Conservation (phyloP, 2,888 invertebrate genomes). For the Drosophila paranaensis region DNA sequence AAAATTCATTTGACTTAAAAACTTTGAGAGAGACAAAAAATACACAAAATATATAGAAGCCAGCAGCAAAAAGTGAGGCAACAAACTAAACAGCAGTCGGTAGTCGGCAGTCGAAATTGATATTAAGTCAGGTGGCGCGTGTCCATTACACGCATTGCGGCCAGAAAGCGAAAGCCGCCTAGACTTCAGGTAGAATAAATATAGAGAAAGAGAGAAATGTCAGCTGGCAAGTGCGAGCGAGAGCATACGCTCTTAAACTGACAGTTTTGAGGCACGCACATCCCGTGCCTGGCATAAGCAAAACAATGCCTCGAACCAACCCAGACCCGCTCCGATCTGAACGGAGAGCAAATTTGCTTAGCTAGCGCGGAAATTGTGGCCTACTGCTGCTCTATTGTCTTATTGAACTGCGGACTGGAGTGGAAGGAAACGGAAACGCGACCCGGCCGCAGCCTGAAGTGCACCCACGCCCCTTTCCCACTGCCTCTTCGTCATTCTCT, state of each 20-base stretch:
- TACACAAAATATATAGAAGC: slow-evolving; percentile 12
- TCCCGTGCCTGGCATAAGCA: slow-evolving; percentile 68
- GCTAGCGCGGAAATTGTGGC: slow-evolving; percentile 68
- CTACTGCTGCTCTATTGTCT: slow-evolving; percentile 56
- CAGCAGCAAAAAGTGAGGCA: slow-evolving; percentile 16
- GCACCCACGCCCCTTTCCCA: neutral
- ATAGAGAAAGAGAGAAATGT: neutral
- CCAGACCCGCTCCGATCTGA: slow-evolving; percentile 3
- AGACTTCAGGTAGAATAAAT: slow-evolving; percentile 35
- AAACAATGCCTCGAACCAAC: slow-evolving; percentile 37
- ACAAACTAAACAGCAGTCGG: slow-evolving; percentile 27
- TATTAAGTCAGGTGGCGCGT: slow-evolving; percentile 80
- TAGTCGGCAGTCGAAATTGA: slow-evolving; percentile 61
- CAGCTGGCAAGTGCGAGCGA: neutral
- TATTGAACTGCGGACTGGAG: slow-evolving; percentile 39
- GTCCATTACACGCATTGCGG: slow-evolving; percentile 77
- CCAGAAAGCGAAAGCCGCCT: slow-evolving; percentile 59
- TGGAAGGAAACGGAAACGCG: slow-evolving; percentile 59
- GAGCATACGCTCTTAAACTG: slow-evolving; percentile 41
- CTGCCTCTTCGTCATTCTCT: no score
- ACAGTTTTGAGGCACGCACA: slow-evolving; percentile 73
- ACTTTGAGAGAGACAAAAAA: slow-evolving; percentile 57
- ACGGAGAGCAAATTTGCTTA: slow-evolving; percentile 60
- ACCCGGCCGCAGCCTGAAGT: slow-evolving; percentile 20
- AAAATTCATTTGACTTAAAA: slow-evolving; percentile 79